A percentile compares a stretch with the other conserved stretches of the same genome.
Evolutionary conservation across 2,888 invertebrate species (phyloP).

Genomic region (Eupeodes luniger): DNA sequence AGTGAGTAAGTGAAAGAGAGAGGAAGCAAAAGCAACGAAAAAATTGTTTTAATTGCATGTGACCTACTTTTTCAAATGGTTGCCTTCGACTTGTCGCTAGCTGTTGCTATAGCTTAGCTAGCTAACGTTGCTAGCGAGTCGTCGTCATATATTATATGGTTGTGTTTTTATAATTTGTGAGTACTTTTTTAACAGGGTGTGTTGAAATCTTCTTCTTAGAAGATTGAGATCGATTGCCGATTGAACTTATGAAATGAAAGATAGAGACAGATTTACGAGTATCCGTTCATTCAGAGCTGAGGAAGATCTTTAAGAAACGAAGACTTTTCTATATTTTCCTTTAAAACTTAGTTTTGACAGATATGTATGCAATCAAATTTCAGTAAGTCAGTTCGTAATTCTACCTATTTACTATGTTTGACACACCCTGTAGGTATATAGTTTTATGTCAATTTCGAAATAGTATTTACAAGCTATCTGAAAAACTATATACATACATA

Average conservation of each 20-base stretch:
- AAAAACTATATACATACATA: not conserved
- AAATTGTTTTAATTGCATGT: conserved; percentile 72
- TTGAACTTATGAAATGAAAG: too few species aligned
- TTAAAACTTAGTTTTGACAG: not conserved
- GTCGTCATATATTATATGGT: not conserved
- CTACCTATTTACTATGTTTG: not conserved
- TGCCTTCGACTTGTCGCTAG: conserved; percentile 63
- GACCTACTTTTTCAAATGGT: conserved; percentile 75
- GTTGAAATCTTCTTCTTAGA: not conserved
- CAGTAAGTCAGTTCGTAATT: too few species aligned
- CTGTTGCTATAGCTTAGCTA: too few species aligned
- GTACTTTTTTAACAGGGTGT: conserved; percentile 6
- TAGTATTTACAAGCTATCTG: not conserved
- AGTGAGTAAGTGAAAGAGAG: conserved; percentile 57
- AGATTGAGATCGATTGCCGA: too few species aligned
- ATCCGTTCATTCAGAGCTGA: too few species aligned
- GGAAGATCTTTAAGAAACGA: too few species aligned
- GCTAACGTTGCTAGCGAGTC: conserved; percentile 16
- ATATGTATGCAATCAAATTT: not conserved
- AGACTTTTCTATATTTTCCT: too few species aligned
- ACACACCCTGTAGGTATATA: not conserved
- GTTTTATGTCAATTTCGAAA: not conserved
- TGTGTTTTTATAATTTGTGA: conserved; percentile 1
- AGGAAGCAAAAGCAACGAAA: conserved; percentile 51
- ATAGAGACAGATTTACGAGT: too few species aligned